Percentiles rank a stretch among this genome's conserved stretches.
Evolutionary conservation across 64 coral and sea anemone genomes (phyloP).

Genomic region (Exaiptasia diaphana): DNA sequence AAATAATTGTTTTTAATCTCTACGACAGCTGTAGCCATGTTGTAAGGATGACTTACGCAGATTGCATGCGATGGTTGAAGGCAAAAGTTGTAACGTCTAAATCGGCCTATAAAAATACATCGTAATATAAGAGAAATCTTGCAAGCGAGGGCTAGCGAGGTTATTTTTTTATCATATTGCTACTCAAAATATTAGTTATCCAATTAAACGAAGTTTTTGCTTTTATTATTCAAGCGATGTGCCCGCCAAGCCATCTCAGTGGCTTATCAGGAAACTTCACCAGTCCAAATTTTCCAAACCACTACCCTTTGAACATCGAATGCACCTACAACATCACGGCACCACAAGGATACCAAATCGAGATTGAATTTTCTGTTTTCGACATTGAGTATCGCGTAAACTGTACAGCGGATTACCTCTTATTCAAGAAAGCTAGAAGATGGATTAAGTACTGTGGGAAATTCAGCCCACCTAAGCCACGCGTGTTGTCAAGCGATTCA

Average conservation of each 20-base stretch:
- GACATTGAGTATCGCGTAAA: neutral
- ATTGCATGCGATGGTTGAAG: too few species aligned
- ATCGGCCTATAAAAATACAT: neutral
- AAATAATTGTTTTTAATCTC: too few species aligned
- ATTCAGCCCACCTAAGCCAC: too few species aligned
- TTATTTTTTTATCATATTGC: neutral
- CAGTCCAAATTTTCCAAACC: neutral
- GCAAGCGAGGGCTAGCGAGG: neutral
- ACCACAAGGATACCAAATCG: neutral
- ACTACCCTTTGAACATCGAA: neutral
- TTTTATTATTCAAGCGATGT: neutral
- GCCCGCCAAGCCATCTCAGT: neutral
- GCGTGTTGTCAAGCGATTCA: neutral
- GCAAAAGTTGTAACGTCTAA: neutral
- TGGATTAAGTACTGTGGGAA: too few species aligned
- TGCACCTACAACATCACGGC: neutral
- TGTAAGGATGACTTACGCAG: too few species aligned
- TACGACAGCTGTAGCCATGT: too few species aligned
- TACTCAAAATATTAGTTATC: neutral
- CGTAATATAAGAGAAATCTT: neutral
- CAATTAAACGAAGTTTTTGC: too few species aligned
- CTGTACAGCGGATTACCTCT: neutral
- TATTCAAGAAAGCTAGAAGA: too few species aligned
- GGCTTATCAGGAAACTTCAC: neutral
- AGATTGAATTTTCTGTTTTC: neutral